A percentile compares a stretch with the other conserved stretches of the same genome.
Conservation (phyloP, 1,140 invertebrate genomes). For the Caerostris darwini region DNA sequence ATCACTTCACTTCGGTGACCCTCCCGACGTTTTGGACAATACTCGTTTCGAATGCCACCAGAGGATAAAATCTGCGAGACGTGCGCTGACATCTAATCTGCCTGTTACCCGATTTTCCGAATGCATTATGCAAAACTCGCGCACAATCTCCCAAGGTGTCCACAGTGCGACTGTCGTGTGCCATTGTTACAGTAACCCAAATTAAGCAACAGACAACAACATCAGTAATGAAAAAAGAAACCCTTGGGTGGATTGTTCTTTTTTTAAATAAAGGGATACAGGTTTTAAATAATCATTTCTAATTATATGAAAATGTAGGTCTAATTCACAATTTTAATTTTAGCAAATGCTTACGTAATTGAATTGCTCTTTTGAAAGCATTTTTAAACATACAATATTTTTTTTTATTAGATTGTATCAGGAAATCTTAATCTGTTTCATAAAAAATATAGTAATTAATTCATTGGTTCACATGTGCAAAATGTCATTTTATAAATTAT, state of each 20-base stretch:
- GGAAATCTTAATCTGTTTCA: no score
- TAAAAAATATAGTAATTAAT: no score
- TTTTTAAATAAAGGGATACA: background rate
- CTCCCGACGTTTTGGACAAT: background rate
- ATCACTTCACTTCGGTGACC: background rate
- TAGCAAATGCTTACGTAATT: no score
- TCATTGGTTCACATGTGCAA: no score
- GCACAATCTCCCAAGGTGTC: background rate
- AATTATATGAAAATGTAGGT: background rate
- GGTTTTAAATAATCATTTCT: background rate
- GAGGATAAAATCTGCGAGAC: background rate
- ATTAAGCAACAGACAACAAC: background rate
- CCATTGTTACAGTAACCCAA: constrained; percentile 28
- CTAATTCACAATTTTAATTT: background rate
- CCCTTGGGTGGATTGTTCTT: background rate
- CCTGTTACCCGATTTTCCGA: background rate
- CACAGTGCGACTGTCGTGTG: background rate
- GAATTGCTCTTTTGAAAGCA: no score
- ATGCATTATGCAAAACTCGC: background rate
- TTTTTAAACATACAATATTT: no score
- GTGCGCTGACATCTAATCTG: background rate
- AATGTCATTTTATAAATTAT: no score
- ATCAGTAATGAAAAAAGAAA: background rate
- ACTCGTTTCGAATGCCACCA: background rate
- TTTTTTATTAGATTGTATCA: no score